Conservation (phyloP, 1,140 invertebrate species). For the Lepeophtheirus salmonis region DNA sequence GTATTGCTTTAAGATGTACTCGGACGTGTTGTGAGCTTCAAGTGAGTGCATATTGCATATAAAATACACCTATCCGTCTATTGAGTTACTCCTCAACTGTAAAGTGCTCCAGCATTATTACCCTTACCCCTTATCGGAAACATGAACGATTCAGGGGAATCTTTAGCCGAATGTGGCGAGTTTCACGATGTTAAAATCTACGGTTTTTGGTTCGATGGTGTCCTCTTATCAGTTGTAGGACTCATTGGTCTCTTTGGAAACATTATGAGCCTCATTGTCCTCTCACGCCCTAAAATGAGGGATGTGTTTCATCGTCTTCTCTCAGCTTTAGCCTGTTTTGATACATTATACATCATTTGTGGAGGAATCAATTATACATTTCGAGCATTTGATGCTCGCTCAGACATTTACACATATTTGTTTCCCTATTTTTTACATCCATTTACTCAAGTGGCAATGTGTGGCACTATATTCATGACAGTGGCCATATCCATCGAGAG, state of each 20-base stretch:
- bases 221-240: neutral
- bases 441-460: neutral
- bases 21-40: no score
- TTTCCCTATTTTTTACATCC: slow-evolving; percentile 4
- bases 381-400: neutral
- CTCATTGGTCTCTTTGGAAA: neutral
- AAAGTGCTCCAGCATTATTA: no score
- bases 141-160: no score
- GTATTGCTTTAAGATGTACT: no score
- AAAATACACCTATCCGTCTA: no score
- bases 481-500: slow-evolving; percentile 14
- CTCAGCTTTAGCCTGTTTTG: slow-evolving; percentile 4
- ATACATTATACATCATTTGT: slow-evolving; percentile 11
- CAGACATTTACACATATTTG: slow-evolving; percentile 8
- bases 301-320: slow-evolving; percentile 7
- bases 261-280: neutral
- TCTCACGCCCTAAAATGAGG: slow-evolving; percentile 3
- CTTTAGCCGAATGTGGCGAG: neutral
- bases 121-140: no score
- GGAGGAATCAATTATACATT: slow-evolving; percentile 12
- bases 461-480: slow-evolving; percentile 12
- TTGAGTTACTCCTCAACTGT: no score
- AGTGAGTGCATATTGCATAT: no score
- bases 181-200: neutral
- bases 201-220: neutral